A percentile compares a stretch with the other conserved stretches of the same genome.
phyloP scores from a whole-genome alignment of 2,113 vertebrate species.

The Tinamus guttatus region DNA sequence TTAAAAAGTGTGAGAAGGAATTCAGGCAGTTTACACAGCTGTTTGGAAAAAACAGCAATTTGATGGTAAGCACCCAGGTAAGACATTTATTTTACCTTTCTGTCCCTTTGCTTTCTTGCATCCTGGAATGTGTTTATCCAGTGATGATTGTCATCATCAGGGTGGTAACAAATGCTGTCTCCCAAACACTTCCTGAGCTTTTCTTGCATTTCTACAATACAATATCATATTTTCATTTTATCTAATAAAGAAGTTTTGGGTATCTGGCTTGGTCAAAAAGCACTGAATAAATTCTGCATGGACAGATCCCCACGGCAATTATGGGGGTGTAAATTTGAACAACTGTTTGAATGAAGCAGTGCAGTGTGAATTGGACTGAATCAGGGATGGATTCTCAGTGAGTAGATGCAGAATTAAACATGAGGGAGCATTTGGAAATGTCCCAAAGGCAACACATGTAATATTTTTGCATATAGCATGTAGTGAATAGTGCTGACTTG shows the following conservation, averaged over 20 bases:
- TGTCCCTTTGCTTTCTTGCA: not conserved
- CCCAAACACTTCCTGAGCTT: not conserved
- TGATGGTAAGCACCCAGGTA: conserved; percentile 84
- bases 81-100: conserved; percentile 16
- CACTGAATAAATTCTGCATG: not conserved
- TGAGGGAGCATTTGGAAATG: not conserved
- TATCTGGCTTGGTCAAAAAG: not conserved
- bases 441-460: conserved; percentile 14
- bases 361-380: conserved; percentile 7
- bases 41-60: conserved; percentile 79
- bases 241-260: not conserved
- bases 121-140: not conserved
- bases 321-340: not conserved
- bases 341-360: not conserved
- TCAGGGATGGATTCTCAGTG: not conserved
- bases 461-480: not conserved
- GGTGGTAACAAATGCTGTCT: not conserved
- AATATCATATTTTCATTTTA: not conserved
- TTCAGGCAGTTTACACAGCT: conserved; percentile 80
- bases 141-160: not conserved
- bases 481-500: not conserved
- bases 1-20: conserved; percentile 83
- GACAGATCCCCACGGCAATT: not conserved
- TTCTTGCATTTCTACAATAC: not conserved
- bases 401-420: not conserved